Conservation (phyloP, 2,113 vertebrate species). For the Heptranchias perlo region DNA sequence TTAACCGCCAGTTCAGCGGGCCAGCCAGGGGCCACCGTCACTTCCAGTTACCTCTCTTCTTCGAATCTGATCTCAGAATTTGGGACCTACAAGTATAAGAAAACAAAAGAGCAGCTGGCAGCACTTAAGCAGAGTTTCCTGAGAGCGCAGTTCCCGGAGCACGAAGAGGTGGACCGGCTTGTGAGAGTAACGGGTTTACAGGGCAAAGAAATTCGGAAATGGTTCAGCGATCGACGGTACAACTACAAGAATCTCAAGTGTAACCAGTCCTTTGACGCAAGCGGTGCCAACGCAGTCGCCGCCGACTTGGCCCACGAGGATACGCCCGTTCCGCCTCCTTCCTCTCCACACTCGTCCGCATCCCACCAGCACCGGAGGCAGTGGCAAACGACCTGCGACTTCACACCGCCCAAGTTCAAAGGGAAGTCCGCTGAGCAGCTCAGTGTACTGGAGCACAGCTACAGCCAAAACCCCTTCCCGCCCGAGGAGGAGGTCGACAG, state of each 20-base stretch:
- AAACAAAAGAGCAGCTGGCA: slow-evolving; percentile 86
- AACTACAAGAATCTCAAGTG: slow-evolving; percentile 86
- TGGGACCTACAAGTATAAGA: slow-evolving; percentile 82
- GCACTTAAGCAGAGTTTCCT: slow-evolving; percentile 88
- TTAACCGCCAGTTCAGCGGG: slow-evolving; percentile 51
- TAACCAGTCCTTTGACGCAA: slow-evolving; percentile 54
- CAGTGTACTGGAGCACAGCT: slow-evolving; percentile 82
- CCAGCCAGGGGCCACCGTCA: slow-evolving; percentile 57
- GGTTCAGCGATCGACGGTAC: slow-evolving; percentile 95
- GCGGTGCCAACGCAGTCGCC: slow-evolving; percentile 42
- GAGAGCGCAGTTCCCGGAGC: slow-evolving; percentile 81
- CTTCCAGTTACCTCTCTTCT: slow-evolving; percentile 57
- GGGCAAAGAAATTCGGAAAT: slow-evolving; percentile 89
- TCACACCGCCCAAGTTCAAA: slow-evolving; percentile 86
- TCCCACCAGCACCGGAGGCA: slow-evolving; percentile 60
- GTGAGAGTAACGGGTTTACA: slow-evolving; percentile 79
- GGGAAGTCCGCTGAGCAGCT: slow-evolving; percentile 90
- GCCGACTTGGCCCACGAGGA: slow-evolving; percentile 56
- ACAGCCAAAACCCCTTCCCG: slow-evolving; percentile 72
- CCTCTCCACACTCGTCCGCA: slow-evolving; percentile 49
- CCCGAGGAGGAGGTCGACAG: slow-evolving; percentile 81
- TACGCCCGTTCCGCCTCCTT: slow-evolving; percentile 44
- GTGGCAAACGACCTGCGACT: slow-evolving; percentile 82
- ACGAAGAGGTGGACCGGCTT: slow-evolving; percentile 84
- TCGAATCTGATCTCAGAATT: slow-evolving; percentile 70